These are phyloP conservation scores for Drosophila kambysellisi DNA, from an alignment of 2,888 invertebrate genomes.

Conservation along the genomic window DNA sequence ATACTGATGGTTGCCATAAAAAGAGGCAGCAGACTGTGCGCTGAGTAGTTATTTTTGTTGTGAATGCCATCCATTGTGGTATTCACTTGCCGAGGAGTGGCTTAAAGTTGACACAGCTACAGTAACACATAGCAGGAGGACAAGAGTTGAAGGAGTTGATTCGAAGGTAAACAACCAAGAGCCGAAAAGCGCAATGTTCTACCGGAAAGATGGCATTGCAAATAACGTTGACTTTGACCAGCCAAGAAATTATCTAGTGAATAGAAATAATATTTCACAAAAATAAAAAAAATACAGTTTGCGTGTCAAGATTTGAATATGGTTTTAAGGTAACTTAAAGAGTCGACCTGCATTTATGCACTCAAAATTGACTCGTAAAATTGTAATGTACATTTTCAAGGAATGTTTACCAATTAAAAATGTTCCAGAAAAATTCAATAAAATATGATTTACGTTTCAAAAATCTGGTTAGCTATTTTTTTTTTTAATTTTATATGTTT, in stretches of 20 bases:
- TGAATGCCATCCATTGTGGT: conserved; percentile 61
- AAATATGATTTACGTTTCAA: conserved; percentile 76
- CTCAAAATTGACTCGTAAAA: conserved; percentile 12
- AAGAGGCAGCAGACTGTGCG: conserved; percentile 76
- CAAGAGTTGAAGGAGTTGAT: conserved; percentile 64
- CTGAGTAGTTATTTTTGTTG: conserved; percentile 49
- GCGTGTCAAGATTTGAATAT: conserved; percentile 21
- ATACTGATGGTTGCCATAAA: conserved; percentile 68
- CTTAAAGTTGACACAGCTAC: conserved; percentile 70
- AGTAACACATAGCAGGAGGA: conserved; percentile 14
- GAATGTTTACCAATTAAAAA: conserved; percentile 74
- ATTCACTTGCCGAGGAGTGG: conserved; percentile 66
- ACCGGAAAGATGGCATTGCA: conserved; percentile 14
- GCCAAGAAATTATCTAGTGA: neutral
- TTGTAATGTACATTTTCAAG: conserved; percentile 28
- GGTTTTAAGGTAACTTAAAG: conserved; percentile 9
- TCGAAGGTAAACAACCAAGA: conserved; percentile 70
- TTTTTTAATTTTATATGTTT: conserved; percentile 33
- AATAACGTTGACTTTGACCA: conserved; percentile 22
- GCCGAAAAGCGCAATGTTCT: conserved; percentile 59
- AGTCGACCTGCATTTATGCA: neutral
- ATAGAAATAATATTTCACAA: conserved; percentile 1
- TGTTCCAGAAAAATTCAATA: conserved; percentile 78
- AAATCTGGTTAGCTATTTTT: conserved; percentile 19
- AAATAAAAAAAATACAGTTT: conserved; percentile 14